Percentiles rank a stretch among this genome's conserved stretches.
These are phyloP conservation scores for Botia almorhae DNA, from an alignment of 2,797 vertebrate genomes.

Conservation along the genomic window DNA sequence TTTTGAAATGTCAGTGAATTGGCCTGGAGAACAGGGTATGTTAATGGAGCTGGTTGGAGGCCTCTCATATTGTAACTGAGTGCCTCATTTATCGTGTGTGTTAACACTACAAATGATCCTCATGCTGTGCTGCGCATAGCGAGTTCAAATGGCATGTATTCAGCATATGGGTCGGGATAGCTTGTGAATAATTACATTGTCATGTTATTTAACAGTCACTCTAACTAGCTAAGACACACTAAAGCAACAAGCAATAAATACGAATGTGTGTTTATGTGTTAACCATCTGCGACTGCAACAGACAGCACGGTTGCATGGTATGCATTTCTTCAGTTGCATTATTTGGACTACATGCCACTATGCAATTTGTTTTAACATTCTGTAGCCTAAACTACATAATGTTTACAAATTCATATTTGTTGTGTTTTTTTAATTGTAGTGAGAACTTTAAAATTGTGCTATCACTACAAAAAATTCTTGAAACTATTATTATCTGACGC, in stretches of 20 bases:
- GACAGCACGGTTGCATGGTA: background rate
- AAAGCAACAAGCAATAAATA: background rate
- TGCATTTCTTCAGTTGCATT: background rate
- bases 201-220: slow-evolving; percentile 23
- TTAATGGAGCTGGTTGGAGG: slow-evolving; percentile 28
- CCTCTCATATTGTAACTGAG: slow-evolving; percentile 30
- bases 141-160: background rate
- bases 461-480: no score
- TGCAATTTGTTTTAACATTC: background rate
- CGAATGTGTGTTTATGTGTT: slow-evolving; percentile 1
- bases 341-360: background rate
- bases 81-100: slow-evolving; percentile 26
- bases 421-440: no score
- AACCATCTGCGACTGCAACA: background rate
- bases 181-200: slow-evolving; percentile 14
- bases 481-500: no score
- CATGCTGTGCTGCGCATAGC: slow-evolving; percentile 10
- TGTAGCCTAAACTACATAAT: background rate
- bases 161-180: slow-evolving; percentile 13
- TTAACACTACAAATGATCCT: slow-evolving; percentile 14
- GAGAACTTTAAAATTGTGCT: no score
- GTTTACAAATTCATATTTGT: no score
- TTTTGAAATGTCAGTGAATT: slow-evolving; percentile 37
- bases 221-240: background rate
- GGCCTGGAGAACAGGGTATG: slow-evolving; percentile 11